A percentile compares a stretch with the other conserved stretches of the same genome.
phyloP scores from a whole-genome alignment of 2,888 invertebrate species.

The Kryphioiulus occultus region DNA sequence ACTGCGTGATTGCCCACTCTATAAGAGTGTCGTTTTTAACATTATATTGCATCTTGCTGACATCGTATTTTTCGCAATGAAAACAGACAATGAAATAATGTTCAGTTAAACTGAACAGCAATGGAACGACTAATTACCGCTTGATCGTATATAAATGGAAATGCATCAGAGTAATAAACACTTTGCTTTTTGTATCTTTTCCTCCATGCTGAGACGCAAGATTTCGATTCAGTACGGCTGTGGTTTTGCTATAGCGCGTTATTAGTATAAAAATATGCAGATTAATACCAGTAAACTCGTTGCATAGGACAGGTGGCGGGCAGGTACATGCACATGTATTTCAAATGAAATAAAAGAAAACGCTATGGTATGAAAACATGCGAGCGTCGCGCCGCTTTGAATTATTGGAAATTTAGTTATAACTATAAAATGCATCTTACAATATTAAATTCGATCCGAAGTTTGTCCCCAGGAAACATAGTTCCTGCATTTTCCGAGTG shows the following conservation, averaged over 20 bases:
- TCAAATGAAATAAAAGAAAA: too few relatives aligned
- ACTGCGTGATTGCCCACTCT: neutral
- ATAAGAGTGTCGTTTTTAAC: neutral
- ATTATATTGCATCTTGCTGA: too few relatives aligned
- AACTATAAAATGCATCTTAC: slow-evolving; percentile 2
- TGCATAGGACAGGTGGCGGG: too few relatives aligned
- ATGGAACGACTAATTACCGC: slow-evolving; percentile 1
- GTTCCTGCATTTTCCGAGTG: slow-evolving; percentile 39
- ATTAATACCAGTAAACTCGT: neutral
- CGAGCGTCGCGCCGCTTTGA: neutral
- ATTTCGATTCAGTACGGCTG: slow-evolving; percentile 29
- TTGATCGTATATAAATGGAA: slow-evolving; percentile 44
- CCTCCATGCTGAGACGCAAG: neutral
- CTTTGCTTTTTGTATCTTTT: neutral
- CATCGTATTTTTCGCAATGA: neutral
- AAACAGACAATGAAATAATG: too few relatives aligned
- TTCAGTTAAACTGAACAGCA: too few relatives aligned
- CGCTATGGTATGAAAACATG: too few relatives aligned
- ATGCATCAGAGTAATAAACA: slow-evolving; percentile 16
- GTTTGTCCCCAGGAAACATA: slow-evolving; percentile 48
- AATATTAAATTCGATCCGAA: slow-evolving; percentile 45
- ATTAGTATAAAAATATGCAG: neutral
- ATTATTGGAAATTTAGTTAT: neutral
- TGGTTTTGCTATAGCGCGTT: slow-evolving; percentile 44
- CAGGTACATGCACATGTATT: too few relatives aligned